Evolutionary conservation across 2,888 invertebrate species (phyloP).

Genomic region (Petrolisthes cinctipes): DNA sequence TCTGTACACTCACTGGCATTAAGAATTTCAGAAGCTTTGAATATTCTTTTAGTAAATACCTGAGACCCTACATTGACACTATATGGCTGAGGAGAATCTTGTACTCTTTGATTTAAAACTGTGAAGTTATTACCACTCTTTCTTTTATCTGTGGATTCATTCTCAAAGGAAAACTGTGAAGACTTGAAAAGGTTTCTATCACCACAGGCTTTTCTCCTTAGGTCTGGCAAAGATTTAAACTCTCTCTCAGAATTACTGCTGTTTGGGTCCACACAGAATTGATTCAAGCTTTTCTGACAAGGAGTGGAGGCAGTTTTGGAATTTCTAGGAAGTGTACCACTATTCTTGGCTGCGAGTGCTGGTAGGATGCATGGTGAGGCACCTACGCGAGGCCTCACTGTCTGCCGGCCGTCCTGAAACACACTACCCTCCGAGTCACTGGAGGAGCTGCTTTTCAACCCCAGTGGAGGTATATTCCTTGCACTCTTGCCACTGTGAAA

Average conservation of each 20-base stretch:
- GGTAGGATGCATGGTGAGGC: neutral
- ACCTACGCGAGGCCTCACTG: neutral
- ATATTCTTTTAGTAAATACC: neutral
- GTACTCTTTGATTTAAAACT: neutral
- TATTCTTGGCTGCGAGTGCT: no score
- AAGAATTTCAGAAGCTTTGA: neutral
- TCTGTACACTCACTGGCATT: neutral
- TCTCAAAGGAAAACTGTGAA: neutral
- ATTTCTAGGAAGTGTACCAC: no score
- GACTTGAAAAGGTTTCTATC: neutral
- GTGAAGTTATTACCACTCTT: neutral
- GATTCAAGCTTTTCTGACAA: neutral
- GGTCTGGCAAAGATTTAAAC: slow-evolving; percentile 5
- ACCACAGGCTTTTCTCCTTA: neutral
- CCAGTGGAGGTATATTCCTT: neutral
- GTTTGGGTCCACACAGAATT: neutral
- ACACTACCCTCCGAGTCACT: slow-evolving; percentile 5
- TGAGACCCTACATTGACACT: neutral
- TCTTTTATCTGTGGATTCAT: neutral
- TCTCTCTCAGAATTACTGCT: neutral
- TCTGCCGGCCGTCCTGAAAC: neutral
- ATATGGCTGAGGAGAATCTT: neutral
- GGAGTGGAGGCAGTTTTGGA: no score
- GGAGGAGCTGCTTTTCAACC: neutral
- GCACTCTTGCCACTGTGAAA: neutral